These are phyloP conservation scores for Riptortus pedestris DNA, from an alignment of 1,140 invertebrate species.

Conservation along the genomic window DNA sequence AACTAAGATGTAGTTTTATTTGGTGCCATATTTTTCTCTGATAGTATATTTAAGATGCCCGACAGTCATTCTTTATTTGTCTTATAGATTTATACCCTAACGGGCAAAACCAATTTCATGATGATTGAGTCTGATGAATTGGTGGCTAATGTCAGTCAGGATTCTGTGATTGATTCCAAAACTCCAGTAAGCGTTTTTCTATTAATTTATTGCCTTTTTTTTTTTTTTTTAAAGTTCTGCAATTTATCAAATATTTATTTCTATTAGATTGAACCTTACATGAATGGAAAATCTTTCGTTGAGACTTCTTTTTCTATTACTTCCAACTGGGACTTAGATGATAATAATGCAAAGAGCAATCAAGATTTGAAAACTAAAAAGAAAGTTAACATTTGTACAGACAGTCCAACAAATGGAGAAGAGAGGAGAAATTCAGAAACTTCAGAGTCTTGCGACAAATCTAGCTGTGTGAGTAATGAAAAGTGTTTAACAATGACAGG, in stretches of 20 bases:
- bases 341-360: not conserved
- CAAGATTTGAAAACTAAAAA: slow-evolving; percentile 36
- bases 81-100: no score
- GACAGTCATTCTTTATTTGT: not conserved
- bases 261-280: slow-evolving; percentile 2
- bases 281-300: slow-evolving; percentile 20
- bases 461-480: slow-evolving; percentile 31
- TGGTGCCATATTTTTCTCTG: not conserved
- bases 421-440: slow-evolving; percentile 31
- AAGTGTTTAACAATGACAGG: slow-evolving; percentile 51
- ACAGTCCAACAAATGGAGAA: slow-evolving; percentile 33
- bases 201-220: not conserved
- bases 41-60: not conserved
- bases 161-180: not conserved
- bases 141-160: not conserved
- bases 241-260: not conserved
- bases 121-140: slow-evolving; percentile 5
- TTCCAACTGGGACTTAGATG: slow-evolving; percentile 4
- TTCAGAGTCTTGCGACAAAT: slow-evolving; percentile 33
- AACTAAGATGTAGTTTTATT: not conserved
- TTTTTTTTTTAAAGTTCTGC: not conserved
- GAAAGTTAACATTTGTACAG: slow-evolving; percentile 48
- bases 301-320: slow-evolving; percentile 20
- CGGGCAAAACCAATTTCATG: not conserved
- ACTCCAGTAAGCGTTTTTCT: not conserved